Evolutionary conservation across 2,888 invertebrate genomes (phyloP).

Genomic region (Bombyx huttoni): DNA sequence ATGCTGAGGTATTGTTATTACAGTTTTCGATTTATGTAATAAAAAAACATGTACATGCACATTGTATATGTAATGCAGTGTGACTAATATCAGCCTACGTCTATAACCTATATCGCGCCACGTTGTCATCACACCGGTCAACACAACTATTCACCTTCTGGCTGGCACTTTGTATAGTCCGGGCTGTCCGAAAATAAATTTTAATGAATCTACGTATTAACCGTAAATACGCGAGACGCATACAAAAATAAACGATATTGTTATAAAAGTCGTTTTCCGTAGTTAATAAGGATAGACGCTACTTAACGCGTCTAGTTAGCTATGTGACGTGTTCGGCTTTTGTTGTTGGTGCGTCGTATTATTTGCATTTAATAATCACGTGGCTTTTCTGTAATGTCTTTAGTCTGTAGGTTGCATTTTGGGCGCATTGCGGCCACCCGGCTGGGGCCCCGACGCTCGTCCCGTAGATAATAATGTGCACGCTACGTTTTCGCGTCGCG

Average conservation of each 20-base stretch:
- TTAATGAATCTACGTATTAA: not conserved
- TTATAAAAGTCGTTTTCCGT: no score
- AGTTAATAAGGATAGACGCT: no score
- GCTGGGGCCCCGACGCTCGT: conserved; percentile 41
- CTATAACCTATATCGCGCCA: not conserved
- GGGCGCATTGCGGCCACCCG: conserved; percentile 46
- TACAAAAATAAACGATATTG: not conserved
- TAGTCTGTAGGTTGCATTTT: conserved; percentile 26
- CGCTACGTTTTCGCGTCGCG: conserved; percentile 44
- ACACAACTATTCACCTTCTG: conserved; percentile 2
- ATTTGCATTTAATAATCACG: conserved; percentile 23
- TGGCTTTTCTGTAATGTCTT: conserved; percentile 15
- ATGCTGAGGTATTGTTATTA: no score
- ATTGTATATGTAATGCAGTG: not conserved
- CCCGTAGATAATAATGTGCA: conserved; percentile 58
- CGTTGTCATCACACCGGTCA: conserved; percentile 7
- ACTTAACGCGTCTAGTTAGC: no score
- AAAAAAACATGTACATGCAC: not conserved
- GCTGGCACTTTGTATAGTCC: not conserved
- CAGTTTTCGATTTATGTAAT: not conserved
- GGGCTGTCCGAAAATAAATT: not conserved
- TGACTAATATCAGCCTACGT: not conserved
- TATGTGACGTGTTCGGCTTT: no score
- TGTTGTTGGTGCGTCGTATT: not conserved
- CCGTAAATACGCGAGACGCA: not conserved